phyloP scores from a whole-genome alignment of 2,888 invertebrate species.

The Hirtodrosophila alboralis region DNA sequence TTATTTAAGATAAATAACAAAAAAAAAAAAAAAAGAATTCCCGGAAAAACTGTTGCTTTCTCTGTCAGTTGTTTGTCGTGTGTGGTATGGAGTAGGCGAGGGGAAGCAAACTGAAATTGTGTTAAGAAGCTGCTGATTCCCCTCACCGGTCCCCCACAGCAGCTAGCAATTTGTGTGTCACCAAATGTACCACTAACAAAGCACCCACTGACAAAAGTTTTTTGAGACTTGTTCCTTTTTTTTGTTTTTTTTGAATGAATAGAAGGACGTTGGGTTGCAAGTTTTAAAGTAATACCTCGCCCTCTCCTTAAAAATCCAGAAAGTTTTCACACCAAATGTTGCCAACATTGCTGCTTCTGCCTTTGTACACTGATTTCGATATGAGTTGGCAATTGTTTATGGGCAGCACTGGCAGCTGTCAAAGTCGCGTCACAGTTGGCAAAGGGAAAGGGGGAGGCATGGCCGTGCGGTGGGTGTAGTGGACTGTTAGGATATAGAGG shows the following conservation, averaged over 20 bases:
- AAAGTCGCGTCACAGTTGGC: slow-evolving; percentile 22
- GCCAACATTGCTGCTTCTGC: slow-evolving; percentile 53
- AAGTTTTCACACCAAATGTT: slow-evolving; percentile 75
- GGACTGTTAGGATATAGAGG: slow-evolving; percentile 35
- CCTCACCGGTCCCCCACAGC: no score
- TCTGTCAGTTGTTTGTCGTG: slow-evolving; percentile 23
- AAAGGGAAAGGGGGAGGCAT: neutral
- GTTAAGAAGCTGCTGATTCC: slow-evolving; percentile 57
- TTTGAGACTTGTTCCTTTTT: slow-evolving; percentile 29
- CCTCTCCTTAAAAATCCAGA: slow-evolving; percentile 32
- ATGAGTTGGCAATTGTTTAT: slow-evolving; percentile 61
- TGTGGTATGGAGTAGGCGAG: neutral
- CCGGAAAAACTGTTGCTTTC: slow-evolving; percentile 69
- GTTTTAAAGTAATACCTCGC: slow-evolving; percentile 62
- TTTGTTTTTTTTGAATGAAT: slow-evolving; percentile 43
- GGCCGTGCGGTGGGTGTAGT: neutral
- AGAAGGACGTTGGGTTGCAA: slow-evolving; percentile 55
- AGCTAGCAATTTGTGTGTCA: slow-evolving; percentile 64
- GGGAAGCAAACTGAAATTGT: slow-evolving; percentile 59
- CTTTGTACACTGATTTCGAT: slow-evolving; percentile 65
- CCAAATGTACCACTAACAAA: slow-evolving; percentile 69
- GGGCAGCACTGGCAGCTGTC: slow-evolving; percentile 54
- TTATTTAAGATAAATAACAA: slow-evolving; percentile 75
- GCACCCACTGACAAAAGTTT: slow-evolving; percentile 51
- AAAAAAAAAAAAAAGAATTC: slow-evolving; percentile 19